Evolutionary conservation across 2,113 vertebrate genomes (phyloP), one percentile per base, ranked within the genome.

Genomic region (Varanus komodoensis): DNA sequence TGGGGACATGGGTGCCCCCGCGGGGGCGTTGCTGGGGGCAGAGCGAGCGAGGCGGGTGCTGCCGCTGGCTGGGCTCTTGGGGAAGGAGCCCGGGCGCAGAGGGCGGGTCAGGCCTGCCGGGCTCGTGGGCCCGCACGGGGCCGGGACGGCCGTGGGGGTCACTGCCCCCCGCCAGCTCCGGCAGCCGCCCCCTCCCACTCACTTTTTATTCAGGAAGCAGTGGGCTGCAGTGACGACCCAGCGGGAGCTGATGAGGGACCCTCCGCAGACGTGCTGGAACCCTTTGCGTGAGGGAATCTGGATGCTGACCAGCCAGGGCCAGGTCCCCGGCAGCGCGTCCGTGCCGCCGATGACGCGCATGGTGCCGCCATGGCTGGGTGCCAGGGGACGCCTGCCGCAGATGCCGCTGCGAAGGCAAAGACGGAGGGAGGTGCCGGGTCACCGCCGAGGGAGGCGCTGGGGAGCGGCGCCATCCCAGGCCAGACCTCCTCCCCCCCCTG

Each of bases 291-390:
- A 7, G 14, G 92, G 92, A 2, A 89, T 29, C 92, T 95, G 94
- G 78, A 95, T 89, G 86, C 94, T 95, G 67, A 95, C 94, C 4
- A 95, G 54, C 94, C 94, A 95, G 6, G 94, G 94, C 94, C 94
- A 95, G 0, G 92, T 89, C 2, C 94, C 94, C 1, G 89, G 92
- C 52, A 88, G 84, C 3, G 93, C 14, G 17, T 92, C 88, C 0
- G 67, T 77, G 2, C 91, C 91, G 6, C 94, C 92, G 19, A 93
- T 54, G 4, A 90, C 84, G 78, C 89, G 85, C 0, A 83, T 44
- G 1, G 82, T 29, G 3, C 85, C 48, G 0, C 88, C 82, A 4
- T 87, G 85, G 48, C 80, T 69, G 2, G 50, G 27, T 23, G 67
- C 80, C 86, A 94, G 5, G 2, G 94, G 94, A 9, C 93, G 92